Percentiles rank a stretch among this genome's conserved stretches.
phyloP scores from a whole-genome alignment of 1,140 invertebrate species.

The Pectinophora gossypiella region DNA sequence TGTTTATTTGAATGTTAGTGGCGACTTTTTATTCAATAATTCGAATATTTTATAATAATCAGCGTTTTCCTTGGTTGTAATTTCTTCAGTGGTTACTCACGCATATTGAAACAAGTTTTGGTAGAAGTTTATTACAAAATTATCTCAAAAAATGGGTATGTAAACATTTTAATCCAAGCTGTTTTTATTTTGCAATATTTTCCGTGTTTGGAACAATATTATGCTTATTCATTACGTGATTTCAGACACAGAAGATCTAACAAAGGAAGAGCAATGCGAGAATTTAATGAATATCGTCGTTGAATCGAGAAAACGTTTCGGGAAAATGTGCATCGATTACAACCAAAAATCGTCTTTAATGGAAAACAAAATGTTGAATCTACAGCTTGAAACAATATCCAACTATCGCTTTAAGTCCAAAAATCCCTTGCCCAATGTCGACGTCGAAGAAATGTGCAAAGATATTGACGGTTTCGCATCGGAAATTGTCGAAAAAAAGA shows the following conservation, averaged over 20 bases:
- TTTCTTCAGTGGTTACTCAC: no score
- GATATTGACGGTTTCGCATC: slow-evolving; percentile 39
- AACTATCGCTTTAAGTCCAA: slow-evolving; percentile 43
- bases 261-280: slow-evolving; percentile 49
- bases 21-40: no score
- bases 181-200: no score
- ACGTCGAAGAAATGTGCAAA: slow-evolving; percentile 27
- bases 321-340: slow-evolving; percentile 54
- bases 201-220: no score
- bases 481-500: slow-evolving; percentile 33
- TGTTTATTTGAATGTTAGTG: no score
- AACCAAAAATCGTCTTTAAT: slow-evolving; percentile 41
- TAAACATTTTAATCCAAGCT: no score
- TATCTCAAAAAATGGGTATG: no score
- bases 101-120: no score
- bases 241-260: slow-evolving; percentile 30
- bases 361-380: slow-evolving; percentile 49
- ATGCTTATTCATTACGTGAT: no score
- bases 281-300: slow-evolving; percentile 55
- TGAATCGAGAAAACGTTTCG: slow-evolving; percentile 50
- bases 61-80: no score
- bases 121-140: no score
- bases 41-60: no score
- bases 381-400: slow-evolving; percentile 39
- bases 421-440: slow-evolving; percentile 23